phyloP scores from a whole-genome alignment of 2,888 invertebrate species.

The Phaedon cochleariae region DNA sequence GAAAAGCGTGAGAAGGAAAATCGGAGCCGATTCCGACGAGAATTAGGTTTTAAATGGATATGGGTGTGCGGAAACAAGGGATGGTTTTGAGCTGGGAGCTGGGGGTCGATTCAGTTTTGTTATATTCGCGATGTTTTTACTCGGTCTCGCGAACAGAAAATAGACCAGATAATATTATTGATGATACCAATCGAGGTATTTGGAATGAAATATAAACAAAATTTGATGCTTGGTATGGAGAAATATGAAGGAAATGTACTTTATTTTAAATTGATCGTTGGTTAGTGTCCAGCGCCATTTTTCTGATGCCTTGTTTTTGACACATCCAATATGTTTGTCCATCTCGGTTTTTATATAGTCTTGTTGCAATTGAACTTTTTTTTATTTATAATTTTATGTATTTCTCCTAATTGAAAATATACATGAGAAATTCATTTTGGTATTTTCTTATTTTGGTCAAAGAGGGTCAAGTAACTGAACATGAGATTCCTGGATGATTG shows the following conservation, averaged over 20 bases:
- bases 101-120: background rate
- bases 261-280: too few species aligned
- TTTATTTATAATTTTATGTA: conserved; percentile 30
- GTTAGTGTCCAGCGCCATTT: too few species aligned
- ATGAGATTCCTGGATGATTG: too few species aligned
- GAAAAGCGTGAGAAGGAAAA: conserved; percentile 68
- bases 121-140: too few species aligned
- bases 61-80: conserved; percentile 6
- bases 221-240: too few species aligned
- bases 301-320: conserved; percentile 3
- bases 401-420: conserved; percentile 17
- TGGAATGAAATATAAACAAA: too few species aligned
- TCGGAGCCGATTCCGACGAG: conserved; percentile 68
- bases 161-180: background rate
- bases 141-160: too few species aligned
- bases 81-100: too few species aligned
- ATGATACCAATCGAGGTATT: too few species aligned
- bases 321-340: conserved; percentile 15
- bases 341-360: conserved; percentile 23
- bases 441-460: background rate
- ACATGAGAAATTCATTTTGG: conserved; percentile 13
- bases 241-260: too few species aligned
- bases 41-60: conserved; percentile 15
- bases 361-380: conserved; percentile 21
- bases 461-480: too few species aligned